These are phyloP conservation scores for Copidosoma aretas DNA, from an alignment of 2,888 invertebrate species.

Conservation along the genomic window DNA sequence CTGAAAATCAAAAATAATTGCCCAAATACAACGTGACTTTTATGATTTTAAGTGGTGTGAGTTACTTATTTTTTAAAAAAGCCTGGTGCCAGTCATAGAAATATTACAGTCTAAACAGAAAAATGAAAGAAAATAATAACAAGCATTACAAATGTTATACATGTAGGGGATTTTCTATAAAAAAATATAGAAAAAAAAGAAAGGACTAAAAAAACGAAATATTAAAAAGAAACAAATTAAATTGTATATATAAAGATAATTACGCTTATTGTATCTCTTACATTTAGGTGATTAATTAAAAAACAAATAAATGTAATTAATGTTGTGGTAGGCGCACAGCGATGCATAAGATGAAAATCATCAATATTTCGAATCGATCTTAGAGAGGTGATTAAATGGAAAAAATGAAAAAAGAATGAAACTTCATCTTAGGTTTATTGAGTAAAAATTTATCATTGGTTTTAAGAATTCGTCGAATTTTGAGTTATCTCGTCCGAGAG, in stretches of 20 bases:
- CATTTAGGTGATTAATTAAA: constrained; percentile 60
- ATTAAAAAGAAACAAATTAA: constrained; percentile 51
- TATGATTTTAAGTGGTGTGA: constrained; percentile 43
- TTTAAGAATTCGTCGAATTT: constrained; percentile 34
- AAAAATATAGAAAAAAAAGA: constrained; percentile 51
- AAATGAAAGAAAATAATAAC: constrained; percentile 45
- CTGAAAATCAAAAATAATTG: constrained; percentile 8
- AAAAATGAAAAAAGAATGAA: constrained; percentile 57
- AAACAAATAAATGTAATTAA: constrained; percentile 62
- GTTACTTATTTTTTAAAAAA: constrained; percentile 42
- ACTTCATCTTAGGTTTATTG: constrained; percentile 59
- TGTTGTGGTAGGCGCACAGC: constrained; percentile 62
- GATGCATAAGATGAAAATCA: constrained; percentile 59
- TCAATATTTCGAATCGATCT: constrained; percentile 59
- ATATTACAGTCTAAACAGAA: constrained; percentile 22
- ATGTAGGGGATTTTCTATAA: constrained; percentile 49
- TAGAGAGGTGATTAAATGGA: constrained; percentile 41
- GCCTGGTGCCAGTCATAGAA: constrained; percentile 48
- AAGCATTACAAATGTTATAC: constrained; percentile 49
- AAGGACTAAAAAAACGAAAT: constrained; percentile 39
- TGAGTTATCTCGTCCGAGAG: constrained; percentile 28
- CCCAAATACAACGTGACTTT: constrained; percentile 35
- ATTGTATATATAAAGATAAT: constrained; percentile 61
- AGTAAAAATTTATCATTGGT: constrained; percentile 27
- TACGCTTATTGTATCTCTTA: constrained; percentile 63